Evolutionary conservation across 2,888 invertebrate genomes (phyloP), one percentile per base, ranked within the genome.

Genomic region (Hypselothyrea guttata): DNA sequence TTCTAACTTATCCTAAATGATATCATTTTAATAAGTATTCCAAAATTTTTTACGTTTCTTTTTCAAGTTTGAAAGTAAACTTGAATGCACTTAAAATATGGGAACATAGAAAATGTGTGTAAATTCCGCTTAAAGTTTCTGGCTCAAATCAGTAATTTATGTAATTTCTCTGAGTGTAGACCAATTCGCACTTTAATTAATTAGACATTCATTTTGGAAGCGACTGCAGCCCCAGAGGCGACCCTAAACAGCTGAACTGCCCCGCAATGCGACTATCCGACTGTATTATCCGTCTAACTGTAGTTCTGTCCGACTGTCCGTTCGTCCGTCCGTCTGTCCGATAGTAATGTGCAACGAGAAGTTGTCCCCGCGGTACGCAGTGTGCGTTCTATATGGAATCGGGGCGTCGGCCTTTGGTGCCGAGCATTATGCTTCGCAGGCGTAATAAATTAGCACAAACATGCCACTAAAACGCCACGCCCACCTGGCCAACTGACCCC

Each of bases 371-470:
- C 38, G 70, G 81, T 61, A 58, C n/a, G 22, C 22, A 4, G 5
- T 22, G 5, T 22, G 22, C n/a, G 22, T 5, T 22, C 22, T 22
- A 22, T 52, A 27, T 28, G 38, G 55, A 35, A 58, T 59, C 46
- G 73, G 68, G 67, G 71, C 62, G 66, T 57, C 48, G 56, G 56
- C 55, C 46, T 66, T 48, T 55, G 62, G 45, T 62, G 56, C 46
- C 64, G 37, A 49, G 45, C 71, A 69, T 69, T 64, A 82, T 70
- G 67, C 66, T 73, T 81, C 84, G 67, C 79, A 78, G 79, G 85
- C 73, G 85, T 66, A 85, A 81, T 85, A 81, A 84, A 81, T 81
- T 85, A 84, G 79, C 73, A 82, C 79, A 84, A 81, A 81, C 79
- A 79, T 82, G 83, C 79, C 79, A 84, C 83, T 83, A 78, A 82